A percentile compares a stretch with the other conserved stretches of the same genome.
These are phyloP conservation scores for Hemistola chrysoprasaria DNA, from an alignment of 2,888 invertebrate species.

Conservation along the genomic window DNA sequence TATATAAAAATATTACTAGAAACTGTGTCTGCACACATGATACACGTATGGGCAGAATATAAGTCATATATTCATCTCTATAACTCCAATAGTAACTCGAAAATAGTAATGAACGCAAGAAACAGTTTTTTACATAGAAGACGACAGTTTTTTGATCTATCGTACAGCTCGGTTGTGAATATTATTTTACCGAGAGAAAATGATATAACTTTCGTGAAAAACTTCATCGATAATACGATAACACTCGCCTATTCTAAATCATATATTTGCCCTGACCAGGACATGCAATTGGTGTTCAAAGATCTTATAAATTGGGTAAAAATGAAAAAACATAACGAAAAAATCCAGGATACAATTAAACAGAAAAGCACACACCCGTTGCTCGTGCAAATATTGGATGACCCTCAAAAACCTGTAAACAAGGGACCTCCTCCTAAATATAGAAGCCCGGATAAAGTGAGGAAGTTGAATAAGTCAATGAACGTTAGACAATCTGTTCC, in stretches of 20 bases:
- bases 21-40: constrained; percentile 20
- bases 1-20: too few relatives aligned
- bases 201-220: constrained; percentile 34
- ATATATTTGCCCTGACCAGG: constrained; percentile 16
- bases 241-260: constrained; percentile 23
- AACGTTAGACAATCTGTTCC: too few relatives aligned
- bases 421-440: too few relatives aligned
- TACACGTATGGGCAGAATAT: constrained; percentile 33
- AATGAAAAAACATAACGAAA: constrained; percentile 16
- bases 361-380: not conserved
- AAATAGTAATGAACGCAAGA: constrained; percentile 11
- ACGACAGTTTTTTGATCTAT: constrained; percentile 38
- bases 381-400: not conserved
- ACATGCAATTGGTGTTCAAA: constrained; percentile 31
- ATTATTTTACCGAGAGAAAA: constrained; percentile 44
- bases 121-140: constrained; percentile 29
- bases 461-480: too few relatives aligned
- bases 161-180: constrained; percentile 35
- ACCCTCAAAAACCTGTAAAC: too few relatives aligned
- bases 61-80: constrained; percentile 14
- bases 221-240: constrained; percentile 37
- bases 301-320: constrained; percentile 46
- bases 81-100: constrained; percentile 3
- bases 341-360: constrained; percentile 3
- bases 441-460: too few relatives aligned